These are phyloP conservation scores for Eulithis testata DNA, from an alignment of 2,888 invertebrate genomes.

Conservation along the genomic window DNA sequence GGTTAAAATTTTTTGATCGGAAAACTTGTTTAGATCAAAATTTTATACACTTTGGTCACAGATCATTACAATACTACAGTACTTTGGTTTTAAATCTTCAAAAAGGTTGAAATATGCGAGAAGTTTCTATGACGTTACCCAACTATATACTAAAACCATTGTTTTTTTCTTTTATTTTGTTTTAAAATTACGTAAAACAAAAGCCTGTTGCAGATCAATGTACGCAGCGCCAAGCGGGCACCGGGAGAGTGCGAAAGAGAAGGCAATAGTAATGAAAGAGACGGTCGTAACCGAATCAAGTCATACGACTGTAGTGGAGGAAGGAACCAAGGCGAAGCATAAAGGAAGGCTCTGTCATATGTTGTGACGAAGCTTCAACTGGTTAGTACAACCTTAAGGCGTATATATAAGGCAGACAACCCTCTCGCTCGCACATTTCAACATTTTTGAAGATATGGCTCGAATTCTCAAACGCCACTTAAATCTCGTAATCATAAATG, in stretches of 20 bases:
- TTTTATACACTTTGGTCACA: too few species aligned
- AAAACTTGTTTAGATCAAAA: too few species aligned
- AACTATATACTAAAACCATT: too few species aligned
- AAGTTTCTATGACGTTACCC: too few species aligned
- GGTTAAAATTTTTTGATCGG: too few species aligned
- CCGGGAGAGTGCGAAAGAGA: conserved; percentile 61
- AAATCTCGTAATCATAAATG: too few species aligned
- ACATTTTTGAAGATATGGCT: too few species aligned
- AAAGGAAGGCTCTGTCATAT: conserved; percentile 76
- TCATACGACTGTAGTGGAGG: conserved; percentile 47
- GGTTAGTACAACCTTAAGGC: conserved; percentile 59
- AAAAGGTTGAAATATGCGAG: too few species aligned
- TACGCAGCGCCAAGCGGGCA: conserved; percentile 73
- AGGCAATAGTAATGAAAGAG: conserved; percentile 53
- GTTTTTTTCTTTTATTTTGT: conserved; percentile 42
- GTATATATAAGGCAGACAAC: too few species aligned
- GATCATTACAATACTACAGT: too few species aligned
- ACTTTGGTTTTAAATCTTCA: not conserved
- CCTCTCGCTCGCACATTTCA: too few species aligned
- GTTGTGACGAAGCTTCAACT: conserved; percentile 83
- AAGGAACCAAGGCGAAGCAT: conserved; percentile 63
- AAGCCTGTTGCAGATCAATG: conserved; percentile 80
- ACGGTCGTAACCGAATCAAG: conserved; percentile 47
- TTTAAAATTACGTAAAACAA: conserved; percentile 65
- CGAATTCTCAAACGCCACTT: too few species aligned